phyloP scores from a whole-genome alignment of 2,888 invertebrate genomes.

The Heliconius aoede region DNA sequence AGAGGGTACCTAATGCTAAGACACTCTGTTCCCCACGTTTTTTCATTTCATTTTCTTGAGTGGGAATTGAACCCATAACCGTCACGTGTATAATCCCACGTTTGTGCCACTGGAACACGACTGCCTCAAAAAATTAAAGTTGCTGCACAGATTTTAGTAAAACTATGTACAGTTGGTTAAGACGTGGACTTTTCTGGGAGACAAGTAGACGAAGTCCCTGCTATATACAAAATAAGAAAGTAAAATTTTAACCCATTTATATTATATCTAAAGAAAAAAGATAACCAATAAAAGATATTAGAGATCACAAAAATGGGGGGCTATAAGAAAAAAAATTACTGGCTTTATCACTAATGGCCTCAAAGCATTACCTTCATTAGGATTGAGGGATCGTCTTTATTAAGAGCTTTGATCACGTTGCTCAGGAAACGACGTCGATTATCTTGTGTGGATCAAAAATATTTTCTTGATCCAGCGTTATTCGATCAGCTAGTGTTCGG shows the following conservation, averaged over 20 bases:
- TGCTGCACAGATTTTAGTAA: neutral
- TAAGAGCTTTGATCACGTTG: conserved; percentile 40
- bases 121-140: neutral
- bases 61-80: neutral
- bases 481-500: neutral
- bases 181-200: neutral
- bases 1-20: too few species aligned
- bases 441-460: conserved; percentile 34
- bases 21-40: too few species aligned
- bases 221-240: neutral
- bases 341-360: conserved; percentile 42
- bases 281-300: conserved; percentile 28
- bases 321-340: conserved; percentile 35
- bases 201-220: neutral
- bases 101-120: neutral
- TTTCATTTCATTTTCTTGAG: neutral
- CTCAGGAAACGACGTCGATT: conserved; percentile 38
- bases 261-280: neutral
- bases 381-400: conserved; percentile 41
- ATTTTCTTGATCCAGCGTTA: neutral
- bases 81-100: neutral
- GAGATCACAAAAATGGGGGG: conserved; percentile 34
- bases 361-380: conserved; percentile 41
- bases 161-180: too few species aligned
- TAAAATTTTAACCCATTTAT: neutral